Evolutionary conservation across 92 coral and sea anemone genomes (phyloP), one percentile per base, ranked within the genome.

Genomic region (Phenganax stokvisi): DNA sequence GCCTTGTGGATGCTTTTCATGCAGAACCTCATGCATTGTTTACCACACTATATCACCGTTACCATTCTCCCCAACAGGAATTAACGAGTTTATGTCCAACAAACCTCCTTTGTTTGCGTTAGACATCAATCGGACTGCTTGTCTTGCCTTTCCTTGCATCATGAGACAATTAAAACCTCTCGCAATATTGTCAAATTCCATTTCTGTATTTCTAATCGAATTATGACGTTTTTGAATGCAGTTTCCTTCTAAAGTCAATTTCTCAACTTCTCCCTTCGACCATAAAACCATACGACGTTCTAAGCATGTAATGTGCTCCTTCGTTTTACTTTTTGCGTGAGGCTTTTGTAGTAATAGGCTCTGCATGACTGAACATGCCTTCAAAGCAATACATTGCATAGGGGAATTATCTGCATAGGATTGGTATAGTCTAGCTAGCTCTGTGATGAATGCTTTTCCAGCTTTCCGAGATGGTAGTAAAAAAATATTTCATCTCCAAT

Each of bases 141-240:
- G 71, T 37, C 74, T 44, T 31, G 64, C 83, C 56, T 61, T 79
- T 79, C 74, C 83, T 68, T 62, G 56, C 57, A 51, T 56, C 85
- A 53, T 56, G 30, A 81, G 68, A 30, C 68, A 69, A 52, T 17
- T 68, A 53, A 80, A 80, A 51, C 65, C 59, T 60, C 75, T 68
- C 27, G 29, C 76, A 67, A 71, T 71, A 31, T 71, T 71, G 3
- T 17, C 20, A 61, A 69, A 20, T 7, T 59, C 65, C 65, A 59
- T 59, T 13, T 59, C 25, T 13, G 65, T 59, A 12, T 20, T 59
- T 59, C 16, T 59, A 59, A 12, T 59, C 65, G 71, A 0, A 9
- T 10, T 37, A 1, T 47, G 20, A 72, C 47, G 58, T 17, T 72
- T 71, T 52, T 72, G 76, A 28, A 72, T 72, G 57, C 76, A 72